Evolutionary conservation across 1,140 invertebrate species (phyloP).

Genomic region (Drosophila saltans): DNA sequence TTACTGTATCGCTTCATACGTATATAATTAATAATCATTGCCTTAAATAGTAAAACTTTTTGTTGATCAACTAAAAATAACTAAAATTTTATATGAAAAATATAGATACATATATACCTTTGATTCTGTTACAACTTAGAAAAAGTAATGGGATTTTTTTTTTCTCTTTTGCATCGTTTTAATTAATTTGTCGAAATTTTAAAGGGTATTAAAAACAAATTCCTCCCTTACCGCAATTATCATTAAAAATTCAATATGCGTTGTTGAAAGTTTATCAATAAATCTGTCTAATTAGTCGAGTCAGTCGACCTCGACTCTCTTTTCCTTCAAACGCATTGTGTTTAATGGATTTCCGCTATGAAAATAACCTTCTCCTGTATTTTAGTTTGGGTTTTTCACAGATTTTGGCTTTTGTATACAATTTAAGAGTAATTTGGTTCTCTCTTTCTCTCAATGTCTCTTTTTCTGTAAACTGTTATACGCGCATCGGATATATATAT

Average conservation of each 20-base stretch:
- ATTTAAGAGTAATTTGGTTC: slow-evolving; percentile 3
- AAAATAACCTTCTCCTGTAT: slow-evolving; percentile 10
- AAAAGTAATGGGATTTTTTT: no score
- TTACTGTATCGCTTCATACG: no score
- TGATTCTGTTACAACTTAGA: no score
- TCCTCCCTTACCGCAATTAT: slow-evolving; percentile 14
- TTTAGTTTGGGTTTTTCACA: not conserved
- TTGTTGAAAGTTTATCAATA: slow-evolving; percentile 58
- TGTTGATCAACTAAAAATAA: no score
- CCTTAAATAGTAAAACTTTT: no score
- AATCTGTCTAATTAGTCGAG: slow-evolving; percentile 60
- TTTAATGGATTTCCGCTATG: slow-evolving; percentile 56
- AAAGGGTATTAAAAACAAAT: not conserved
- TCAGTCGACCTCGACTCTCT: not conserved
- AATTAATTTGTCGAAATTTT: not conserved
- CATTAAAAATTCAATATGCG: slow-evolving; percentile 52
- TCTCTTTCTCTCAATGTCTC: slow-evolving; percentile 24
- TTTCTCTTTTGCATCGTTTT: not conserved
- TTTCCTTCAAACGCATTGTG: not conserved
- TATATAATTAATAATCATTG: no score
- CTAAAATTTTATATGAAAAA: no score
- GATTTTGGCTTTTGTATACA: not conserved
- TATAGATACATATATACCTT: no score
- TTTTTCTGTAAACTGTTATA: slow-evolving; percentile 56
- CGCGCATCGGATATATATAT: slow-evolving; percentile 19